Evolutionary conservation across 1,140 invertebrate species (phyloP).

Genomic region (Drosophila prosaltans): DNA sequence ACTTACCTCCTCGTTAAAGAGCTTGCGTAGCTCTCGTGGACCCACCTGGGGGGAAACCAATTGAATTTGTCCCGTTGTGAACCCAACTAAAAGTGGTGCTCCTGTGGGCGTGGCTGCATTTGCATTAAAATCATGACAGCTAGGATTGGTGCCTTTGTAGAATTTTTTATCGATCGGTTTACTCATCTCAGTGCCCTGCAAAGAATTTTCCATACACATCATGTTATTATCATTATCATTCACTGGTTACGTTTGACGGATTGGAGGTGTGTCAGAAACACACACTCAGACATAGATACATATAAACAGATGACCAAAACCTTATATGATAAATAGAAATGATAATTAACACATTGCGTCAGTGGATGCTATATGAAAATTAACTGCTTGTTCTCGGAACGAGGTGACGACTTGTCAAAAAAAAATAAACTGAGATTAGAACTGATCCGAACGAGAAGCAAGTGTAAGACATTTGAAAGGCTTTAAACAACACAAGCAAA

Average conservation of each 20-base stretch:
- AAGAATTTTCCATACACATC: conserved; percentile 7
- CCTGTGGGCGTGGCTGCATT: conserved; percentile 91
- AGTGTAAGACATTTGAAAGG: conserved; percentile 14
- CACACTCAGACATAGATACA: neutral
- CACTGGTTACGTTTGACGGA: neutral
- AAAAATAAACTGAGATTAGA: neutral
- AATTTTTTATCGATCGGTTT: conserved; percentile 98
- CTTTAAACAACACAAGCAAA: neutral
- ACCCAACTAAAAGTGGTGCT: conserved; percentile 95
- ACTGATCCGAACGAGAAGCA: conserved; percentile 27
- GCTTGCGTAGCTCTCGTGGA: conserved; percentile 96
- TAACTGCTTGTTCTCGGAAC: conserved; percentile 66
- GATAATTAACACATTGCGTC: conserved; percentile 48
- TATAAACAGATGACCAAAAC: neutral
- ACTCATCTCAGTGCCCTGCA: conserved; percentile 94
- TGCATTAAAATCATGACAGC: conserved; percentile 99
- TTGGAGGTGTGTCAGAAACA: conserved; percentile 2
- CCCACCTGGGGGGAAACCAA: conserved; percentile 98
- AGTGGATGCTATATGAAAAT: conserved; percentile 41
- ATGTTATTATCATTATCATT: conserved; percentile 23
- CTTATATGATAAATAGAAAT: conserved; percentile 8
- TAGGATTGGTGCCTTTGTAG: conserved; percentile 99
- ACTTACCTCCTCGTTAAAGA: conserved; percentile 98
- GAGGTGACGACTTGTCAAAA: conserved; percentile 31
- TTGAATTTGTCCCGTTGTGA: conserved; percentile 98